Conservation (phyloP, 2,888 invertebrate genomes). For the Herminia tarsipennalis region DNA sequence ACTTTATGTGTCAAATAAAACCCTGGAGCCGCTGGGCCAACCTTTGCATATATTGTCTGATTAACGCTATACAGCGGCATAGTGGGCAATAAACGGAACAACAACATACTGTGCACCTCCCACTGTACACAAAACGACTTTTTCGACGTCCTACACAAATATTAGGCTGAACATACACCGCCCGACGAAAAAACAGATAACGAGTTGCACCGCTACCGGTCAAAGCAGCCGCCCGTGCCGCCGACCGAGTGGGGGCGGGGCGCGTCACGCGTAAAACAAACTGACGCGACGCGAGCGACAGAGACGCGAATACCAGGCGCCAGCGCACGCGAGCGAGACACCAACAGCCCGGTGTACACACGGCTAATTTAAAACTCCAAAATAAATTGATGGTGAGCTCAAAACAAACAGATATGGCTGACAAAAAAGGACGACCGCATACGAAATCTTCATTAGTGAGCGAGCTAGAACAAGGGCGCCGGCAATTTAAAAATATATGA, state of each 20-base stretch:
- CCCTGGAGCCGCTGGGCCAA: neutral
- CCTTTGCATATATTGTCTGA: conserved; percentile 29
- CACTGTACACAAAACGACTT: conserved; percentile 74
- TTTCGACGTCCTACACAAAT: conserved; percentile 77
- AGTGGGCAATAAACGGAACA: conserved; percentile 63
- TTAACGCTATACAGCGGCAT: conserved; percentile 37
- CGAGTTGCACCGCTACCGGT: conserved; percentile 80
- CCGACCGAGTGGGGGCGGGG: conserved; percentile 74
- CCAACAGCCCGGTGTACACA: conserved; percentile 67
- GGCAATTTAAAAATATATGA: conserved; percentile 64
- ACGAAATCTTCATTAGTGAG: conserved; percentile 78
- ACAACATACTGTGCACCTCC: conserved; percentile 60
- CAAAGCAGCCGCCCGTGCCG: conserved; percentile 73
- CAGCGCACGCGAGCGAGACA: conserved; percentile 48
- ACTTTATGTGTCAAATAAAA: conserved; percentile 13
- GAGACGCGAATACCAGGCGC: conserved; percentile 51
- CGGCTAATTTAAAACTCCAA: conserved; percentile 81
- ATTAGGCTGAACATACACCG: conserved; percentile 79
- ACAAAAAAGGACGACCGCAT: conserved; percentile 80
- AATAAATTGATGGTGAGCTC: conserved; percentile 82
- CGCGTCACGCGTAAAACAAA: conserved; percentile 85
- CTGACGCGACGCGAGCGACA: conserved; percentile 68
- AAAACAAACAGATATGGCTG: conserved; percentile 84
- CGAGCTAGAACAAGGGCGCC: conserved; percentile 70
- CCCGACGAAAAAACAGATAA: conserved; percentile 76